A percentile compares a stretch with the other conserved stretches of the same genome.
Evolutionary conservation across 2,113 vertebrate genomes (phyloP).

Genomic region (Fulmarus glacialis): DNA sequence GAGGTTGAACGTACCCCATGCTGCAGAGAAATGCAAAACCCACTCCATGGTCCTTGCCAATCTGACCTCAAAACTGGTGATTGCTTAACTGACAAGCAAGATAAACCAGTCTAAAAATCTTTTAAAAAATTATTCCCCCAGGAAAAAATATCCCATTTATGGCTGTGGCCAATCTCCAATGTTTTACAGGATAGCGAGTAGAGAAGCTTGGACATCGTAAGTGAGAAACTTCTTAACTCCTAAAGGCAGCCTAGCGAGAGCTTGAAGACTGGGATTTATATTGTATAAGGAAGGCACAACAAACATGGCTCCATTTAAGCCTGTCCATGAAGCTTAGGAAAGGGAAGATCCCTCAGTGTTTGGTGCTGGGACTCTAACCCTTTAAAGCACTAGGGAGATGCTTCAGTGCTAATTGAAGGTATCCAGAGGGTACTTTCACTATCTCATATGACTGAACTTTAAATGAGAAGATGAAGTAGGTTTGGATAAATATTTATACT

Average conservation of each 20-base stretch:
- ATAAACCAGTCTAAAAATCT: background rate
- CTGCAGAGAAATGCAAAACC: background rate
- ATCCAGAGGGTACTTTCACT: background rate
- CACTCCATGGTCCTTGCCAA: background rate
- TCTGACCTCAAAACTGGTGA: background rate
- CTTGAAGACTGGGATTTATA: background rate
- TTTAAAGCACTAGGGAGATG: background rate
- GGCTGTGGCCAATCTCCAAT: background rate
- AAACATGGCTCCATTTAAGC: background rate
- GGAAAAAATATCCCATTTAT: background rate
- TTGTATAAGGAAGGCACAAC: background rate
- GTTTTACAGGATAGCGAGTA: background rate
- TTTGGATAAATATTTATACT: constrained; percentile 63
- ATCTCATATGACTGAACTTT: background rate
- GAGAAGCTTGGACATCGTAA: background rate
- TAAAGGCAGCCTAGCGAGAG: background rate
- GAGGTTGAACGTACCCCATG: background rate
- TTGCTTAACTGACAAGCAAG: background rate
- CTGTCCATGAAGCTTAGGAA: background rate
- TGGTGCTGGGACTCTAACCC: background rate
- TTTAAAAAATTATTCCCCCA: background rate
- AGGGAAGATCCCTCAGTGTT: background rate
- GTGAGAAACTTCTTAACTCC: background rate
- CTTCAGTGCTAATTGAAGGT: background rate
- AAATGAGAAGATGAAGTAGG: constrained; percentile 23